Base-by-base conservation (phyloP, 2,797 vertebrate genomes). In the Anableps anableps region DNA sequence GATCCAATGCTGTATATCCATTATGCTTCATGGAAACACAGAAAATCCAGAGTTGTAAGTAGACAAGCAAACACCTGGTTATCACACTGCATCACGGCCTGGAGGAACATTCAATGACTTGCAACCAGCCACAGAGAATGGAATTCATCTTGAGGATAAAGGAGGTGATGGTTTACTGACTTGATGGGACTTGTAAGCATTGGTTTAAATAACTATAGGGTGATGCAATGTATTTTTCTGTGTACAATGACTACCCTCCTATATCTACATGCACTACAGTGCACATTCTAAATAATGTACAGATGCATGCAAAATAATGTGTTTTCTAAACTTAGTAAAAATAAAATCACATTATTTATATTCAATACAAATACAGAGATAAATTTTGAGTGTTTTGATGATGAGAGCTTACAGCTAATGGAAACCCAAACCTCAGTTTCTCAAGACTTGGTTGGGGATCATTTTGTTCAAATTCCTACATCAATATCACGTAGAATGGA, bases 171-270 rank as follows among this genome's bases (percentile, higher is more conserved):
- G 43, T 41, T 75, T 80, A 76, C 16, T 0, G 64, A 88, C 89
- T 36, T 87, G 92, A 89, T 51, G 17, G 50, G 82, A 55, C 91
- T 86, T 91, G 92, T 80, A 41, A 38, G 53, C 23, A 70, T 72
- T 53, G 38, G 68, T 78, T 47, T 21, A 72, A 45, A 84, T 83
- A 75, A 84, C 76, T 74, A 72, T 26, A 26, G 16, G 14, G 38
- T 86, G 72, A 81, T 55, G 80, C 71, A 86, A 78, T 76, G 68
- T 1, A 45, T 58, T 43, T 36, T 38, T 50, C 14, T 26, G 38
- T 21, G 7, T 26, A 9, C 50, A 51, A 13, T 3, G 0, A 31
- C 11, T 64, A 75, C 55, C 9, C 14, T 64, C 51, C 9, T n/a
- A 51, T 48, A 50, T 50, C 26, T 47, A 2, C 14, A 47, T 21